These are phyloP conservation scores for Yponomeuta plumbellus DNA, from an alignment of 2,888 invertebrate species.

Conservation along the genomic window DNA sequence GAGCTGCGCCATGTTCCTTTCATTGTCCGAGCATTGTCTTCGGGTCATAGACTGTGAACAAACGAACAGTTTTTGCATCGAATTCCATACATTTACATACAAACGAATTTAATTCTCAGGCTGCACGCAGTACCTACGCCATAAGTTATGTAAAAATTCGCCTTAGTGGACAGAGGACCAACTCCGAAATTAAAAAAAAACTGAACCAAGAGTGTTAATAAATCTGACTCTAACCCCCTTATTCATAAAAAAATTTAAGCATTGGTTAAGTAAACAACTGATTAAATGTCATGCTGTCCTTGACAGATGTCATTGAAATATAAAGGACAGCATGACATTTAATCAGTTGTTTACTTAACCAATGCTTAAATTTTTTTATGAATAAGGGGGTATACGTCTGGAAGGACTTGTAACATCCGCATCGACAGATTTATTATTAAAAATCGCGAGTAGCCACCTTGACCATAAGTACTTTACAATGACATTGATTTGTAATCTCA, in stretches of 20 bases:
- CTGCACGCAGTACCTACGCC: conserved; percentile 24
- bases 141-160: conserved; percentile 35
- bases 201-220: not conserved
- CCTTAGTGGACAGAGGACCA: not conserved
- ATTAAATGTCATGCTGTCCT: too few relatives aligned
- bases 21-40: conserved; percentile 54
- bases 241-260: too few relatives aligned
- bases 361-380: too few relatives aligned
- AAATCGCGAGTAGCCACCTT: conserved; percentile 6
- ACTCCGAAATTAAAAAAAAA: not conserved
- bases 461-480: conserved; percentile 15
- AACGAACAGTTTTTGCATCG: conserved; percentile 36
- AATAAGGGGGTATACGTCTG: too few relatives aligned
- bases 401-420: not conserved
- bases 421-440: not conserved
- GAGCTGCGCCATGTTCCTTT: conserved; percentile 41
- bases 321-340: too few relatives aligned
- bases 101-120: conserved; percentile 42
- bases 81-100: conserved; percentile 52
- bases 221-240: too few relatives aligned
- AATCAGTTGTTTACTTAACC: too few relatives aligned
- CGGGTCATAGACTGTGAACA: conserved; percentile 51
- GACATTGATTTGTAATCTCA: conserved; percentile 20
- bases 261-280: too few relatives aligned
- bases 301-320: too few relatives aligned